Base-by-base conservation (phyloP, 2,113 vertebrate genomes). In the Chlorocebus sabaeus region DNA sequence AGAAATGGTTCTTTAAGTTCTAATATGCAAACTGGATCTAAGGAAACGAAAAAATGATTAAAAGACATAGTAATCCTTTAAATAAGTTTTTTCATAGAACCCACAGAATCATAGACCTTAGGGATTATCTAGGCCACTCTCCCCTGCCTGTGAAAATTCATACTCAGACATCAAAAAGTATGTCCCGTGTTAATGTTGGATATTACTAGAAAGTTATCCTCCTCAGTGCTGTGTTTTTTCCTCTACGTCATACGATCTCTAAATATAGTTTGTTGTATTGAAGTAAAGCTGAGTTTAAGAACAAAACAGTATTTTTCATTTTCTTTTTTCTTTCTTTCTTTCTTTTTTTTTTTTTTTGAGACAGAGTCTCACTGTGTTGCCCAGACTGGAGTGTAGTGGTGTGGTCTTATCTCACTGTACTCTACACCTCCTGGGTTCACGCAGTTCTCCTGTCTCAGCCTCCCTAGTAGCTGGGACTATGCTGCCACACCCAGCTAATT, bases 271-370 rank as follows among this genome's bases (percentile, higher is more conserved):
- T 75, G 38, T 59, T 59, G 8, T 81, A 79, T 90, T 90, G 75
- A 68, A 83, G 61, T 55, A 75, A 90, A 92, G 17, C 32, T 70
- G 48, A 95, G 50, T 90, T 86, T 32, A 96, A 61, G 40, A 93
- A 75, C 22, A 90, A 80, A 93, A 64, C 50, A 89, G 12, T n/a
- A n/a, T 59, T 90, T 92, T 97, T 83, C 17, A 45, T 70, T 96
- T 85, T 80, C n/a, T 86, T 67, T 64, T 96, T 76, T 32, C 59
- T 61, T 61, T 61, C 23, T 61, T 61, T 55, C 17, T 52, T 48
- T 45, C 1, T 48, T 12, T 48, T 12, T 8, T 23, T 8, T 57
- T 30, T 64, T 30, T 64, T 64, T 64, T 30, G 61, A 64, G 61
- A 64, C 5, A 30, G 61, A 64, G 61, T 12, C 61, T 64, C 27